Base-by-base conservation (phyloP, 1,140 invertebrate species). In the Camponotus vicinus region DNA sequence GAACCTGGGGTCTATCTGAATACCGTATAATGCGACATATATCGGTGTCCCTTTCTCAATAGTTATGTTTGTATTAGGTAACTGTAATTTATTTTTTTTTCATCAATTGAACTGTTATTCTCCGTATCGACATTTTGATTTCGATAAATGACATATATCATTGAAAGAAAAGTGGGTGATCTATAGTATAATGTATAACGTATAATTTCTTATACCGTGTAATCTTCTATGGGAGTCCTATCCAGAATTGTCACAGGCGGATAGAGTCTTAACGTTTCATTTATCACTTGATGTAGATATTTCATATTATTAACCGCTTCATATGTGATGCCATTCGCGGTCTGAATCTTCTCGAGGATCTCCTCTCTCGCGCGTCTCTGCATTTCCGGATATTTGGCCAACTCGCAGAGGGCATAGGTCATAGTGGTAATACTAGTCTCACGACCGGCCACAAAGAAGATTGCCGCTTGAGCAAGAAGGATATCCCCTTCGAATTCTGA, bases 171-270 rank as follows among this genome's bases (percentile, higher is more conserved):
- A 21, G 3, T 2, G 11, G 18, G 15, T 15, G 27, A 61, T 32
- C 1, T 76, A 3, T 59, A 40, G 21, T 27, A 18, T 27, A 75
- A 57, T 75, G 1, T 27, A 1, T 27, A 27, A 27, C 6, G 8
- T 40, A 52, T 69, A 6, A 21, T 34, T 6, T 6, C 5, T 45
- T 87, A 13, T n/a, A 93, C 91, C 49, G 91, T 89, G 27, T 94
- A 95, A 86, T 94, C 95, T 64, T 94, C 85, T 0, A 91, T 87
- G 0, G 96, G 86, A 37, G 93, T 87, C 61, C 96, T 92, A n/a
- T 95, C 96, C 63, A 96, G 92, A 7, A 96, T 82, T 5, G 96
- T 96, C 3, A 96, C 96, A 0, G 96, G 94, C 9, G 96, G 96
- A 91, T 95, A 96, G 2, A 97, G 64, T 32, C 96, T 92, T 8